phyloP scores from a whole-genome alignment of 1,140 invertebrate species.

The Pseudomyrmex dendroicus region DNA sequence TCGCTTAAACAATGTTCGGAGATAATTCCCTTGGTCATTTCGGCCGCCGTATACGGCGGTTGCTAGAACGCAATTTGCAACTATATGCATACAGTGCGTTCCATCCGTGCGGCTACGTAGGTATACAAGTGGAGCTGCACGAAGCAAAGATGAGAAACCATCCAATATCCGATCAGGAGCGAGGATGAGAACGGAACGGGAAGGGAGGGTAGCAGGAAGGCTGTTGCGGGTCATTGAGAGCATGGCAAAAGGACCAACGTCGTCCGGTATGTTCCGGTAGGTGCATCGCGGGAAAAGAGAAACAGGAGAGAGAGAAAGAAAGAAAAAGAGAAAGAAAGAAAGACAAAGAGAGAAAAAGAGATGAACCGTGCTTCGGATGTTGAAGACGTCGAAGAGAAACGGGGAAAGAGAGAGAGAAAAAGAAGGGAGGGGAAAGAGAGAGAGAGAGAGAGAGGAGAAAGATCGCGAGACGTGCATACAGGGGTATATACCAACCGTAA shows the following conservation, averaged over 20 bases:
- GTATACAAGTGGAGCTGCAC: constrained; percentile 43
- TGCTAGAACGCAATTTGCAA: constrained; percentile 55
- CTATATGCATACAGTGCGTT: constrained; percentile 40
- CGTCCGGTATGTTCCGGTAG: constrained; percentile 62
- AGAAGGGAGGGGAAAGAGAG: not conserved
- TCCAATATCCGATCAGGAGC: constrained; percentile 59
- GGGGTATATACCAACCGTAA: constrained; percentile 76
- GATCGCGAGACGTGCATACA: constrained; percentile 60
- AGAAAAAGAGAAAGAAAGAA: constrained; percentile 1
- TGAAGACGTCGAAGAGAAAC: constrained; percentile 28
- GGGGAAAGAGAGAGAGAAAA: constrained; percentile 45
- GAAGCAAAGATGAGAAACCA: constrained; percentile 59
- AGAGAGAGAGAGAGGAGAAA: not conserved
- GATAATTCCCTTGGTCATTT: constrained; percentile 51
- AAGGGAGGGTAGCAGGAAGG: constrained; percentile 40
- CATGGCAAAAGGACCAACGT: constrained; percentile 63
- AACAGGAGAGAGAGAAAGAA: constrained; percentile 18
- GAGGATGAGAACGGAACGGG: not conserved
- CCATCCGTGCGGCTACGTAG: constrained; percentile 10
- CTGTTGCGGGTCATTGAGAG: constrained; percentile 66
- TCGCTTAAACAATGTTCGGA: constrained; percentile 59
- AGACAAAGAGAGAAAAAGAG: constrained; percentile 35
- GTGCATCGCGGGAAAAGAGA: constrained; percentile 45
- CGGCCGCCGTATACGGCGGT: constrained; percentile 38
- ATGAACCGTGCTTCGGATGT: constrained; percentile 17